These are phyloP conservation scores for Pseudopodoces humilis DNA, from an alignment of 2,113 vertebrate species.

Conservation along the genomic window DNA sequence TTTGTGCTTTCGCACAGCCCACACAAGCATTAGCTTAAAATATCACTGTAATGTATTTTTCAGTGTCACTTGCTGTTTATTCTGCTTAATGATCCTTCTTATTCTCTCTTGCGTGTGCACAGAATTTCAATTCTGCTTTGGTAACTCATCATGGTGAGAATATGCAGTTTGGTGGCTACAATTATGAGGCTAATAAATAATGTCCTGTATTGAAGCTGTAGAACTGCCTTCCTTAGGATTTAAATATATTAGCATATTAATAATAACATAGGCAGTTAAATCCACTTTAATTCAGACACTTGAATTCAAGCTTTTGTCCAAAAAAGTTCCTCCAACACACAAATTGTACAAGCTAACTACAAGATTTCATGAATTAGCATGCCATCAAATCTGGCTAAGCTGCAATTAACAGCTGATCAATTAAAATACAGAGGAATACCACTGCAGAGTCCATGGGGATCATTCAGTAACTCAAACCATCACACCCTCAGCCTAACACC, in stretches of 20 bases:
- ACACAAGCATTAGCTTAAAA: slow-evolving; percentile 54
- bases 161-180: neutral
- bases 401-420: neutral
- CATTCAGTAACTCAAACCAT: neutral
- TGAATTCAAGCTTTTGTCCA: neutral
- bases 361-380: neutral
- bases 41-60: slow-evolving; percentile 42
- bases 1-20: slow-evolving; percentile 45
- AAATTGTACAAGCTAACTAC: neutral
- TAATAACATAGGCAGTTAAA: neutral
- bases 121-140: slow-evolving; percentile 15
- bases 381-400: neutral
- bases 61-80: slow-evolving; percentile 43
- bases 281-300: neutral
- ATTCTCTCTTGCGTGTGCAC: neutral
- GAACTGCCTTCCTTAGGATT: neutral
- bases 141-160: neutral
- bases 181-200: neutral
- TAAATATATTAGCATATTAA: neutral
- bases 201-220: neutral
- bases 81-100: slow-evolving; percentile 28
- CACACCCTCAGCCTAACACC: neutral
- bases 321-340: neutral
- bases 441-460: neutral
- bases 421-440: neutral